Conservation (phyloP, 2,113 vertebrate genomes). For the Ovibos moschatus region DNA sequence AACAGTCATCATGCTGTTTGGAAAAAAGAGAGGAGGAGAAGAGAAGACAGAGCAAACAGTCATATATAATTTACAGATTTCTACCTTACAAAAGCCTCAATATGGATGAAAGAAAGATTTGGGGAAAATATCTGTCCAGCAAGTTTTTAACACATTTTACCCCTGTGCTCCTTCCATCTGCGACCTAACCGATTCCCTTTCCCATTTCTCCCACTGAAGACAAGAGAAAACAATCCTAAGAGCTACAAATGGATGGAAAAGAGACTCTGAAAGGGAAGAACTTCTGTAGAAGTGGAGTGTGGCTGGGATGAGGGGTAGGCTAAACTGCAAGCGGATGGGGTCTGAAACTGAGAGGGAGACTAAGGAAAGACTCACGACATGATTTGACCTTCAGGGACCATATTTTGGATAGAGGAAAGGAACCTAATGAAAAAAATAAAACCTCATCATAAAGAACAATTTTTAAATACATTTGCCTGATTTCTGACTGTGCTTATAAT, state of each 20-base stretch:
- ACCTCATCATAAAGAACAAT: no score
- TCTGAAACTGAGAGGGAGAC: background rate
- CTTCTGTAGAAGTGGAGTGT: background rate
- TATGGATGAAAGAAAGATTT: background rate
- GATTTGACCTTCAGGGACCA: background rate
- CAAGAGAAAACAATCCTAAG: background rate
- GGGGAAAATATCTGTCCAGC: background rate
- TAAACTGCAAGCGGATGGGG: background rate
- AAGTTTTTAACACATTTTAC: background rate
- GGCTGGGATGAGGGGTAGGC: no score
- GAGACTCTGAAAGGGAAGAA: background rate
- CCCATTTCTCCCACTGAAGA: background rate
- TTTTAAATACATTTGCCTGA: no score
- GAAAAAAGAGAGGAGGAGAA: no score
- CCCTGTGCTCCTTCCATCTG: background rate
- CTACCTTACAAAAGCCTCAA: background rate
- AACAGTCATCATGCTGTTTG: no score
- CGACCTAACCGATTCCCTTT: background rate
- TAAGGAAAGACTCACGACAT: background rate
- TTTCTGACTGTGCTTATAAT: no score
- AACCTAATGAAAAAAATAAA: background rate
- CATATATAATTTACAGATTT: background rate
- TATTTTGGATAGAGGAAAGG: background rate
- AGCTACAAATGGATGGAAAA: background rate
- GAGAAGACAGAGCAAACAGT: background rate